Conservation (phyloP, 2,888 invertebrate genomes). For the Drosophila nr. perissopoda region DNA sequence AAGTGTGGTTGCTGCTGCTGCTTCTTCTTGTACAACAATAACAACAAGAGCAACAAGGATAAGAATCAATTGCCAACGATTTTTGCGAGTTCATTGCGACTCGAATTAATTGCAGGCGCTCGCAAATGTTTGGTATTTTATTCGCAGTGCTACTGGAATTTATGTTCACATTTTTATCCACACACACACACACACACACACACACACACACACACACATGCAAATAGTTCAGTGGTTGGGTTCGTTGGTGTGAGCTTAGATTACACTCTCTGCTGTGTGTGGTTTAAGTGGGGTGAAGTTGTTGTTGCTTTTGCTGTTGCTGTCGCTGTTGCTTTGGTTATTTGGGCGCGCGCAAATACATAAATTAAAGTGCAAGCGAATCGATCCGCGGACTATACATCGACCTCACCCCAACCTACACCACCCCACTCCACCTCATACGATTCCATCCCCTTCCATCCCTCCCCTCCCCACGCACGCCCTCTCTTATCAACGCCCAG, state of each 20-base stretch:
- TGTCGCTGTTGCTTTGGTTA: slow-evolving; percentile 29
- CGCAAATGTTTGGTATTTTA: slow-evolving; percentile 39
- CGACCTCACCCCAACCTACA: background rate
- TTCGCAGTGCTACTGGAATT: slow-evolving; percentile 70
- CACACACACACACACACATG: slow-evolving; percentile 54
- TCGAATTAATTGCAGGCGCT: slow-evolving; percentile 64
- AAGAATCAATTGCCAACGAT: slow-evolving; percentile 22
- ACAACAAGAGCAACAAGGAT: slow-evolving; percentile 33
- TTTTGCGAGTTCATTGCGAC: slow-evolving; percentile 54
- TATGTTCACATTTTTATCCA: slow-evolving; percentile 67
- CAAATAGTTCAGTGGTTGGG: slow-evolving; percentile 30
- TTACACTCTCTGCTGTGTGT: slow-evolving; percentile 33
- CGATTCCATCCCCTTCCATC: background rate
- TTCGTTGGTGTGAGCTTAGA: slow-evolving; percentile 23
- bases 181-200: slow-evolving; percentile 15
- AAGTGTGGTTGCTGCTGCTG: background rate
- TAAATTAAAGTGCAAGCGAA: slow-evolving; percentile 74
- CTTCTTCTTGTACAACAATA: slow-evolving; percentile 13
- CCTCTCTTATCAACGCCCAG: slow-evolving; percentile 43
- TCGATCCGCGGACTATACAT: slow-evolving; percentile 39
- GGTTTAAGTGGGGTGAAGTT: slow-evolving; percentile 40
- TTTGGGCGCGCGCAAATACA: slow-evolving; percentile 61
- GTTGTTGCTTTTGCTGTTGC: slow-evolving; percentile 15
- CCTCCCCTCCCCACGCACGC: background rate
- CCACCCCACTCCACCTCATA: background rate